Percentiles rank a stretch among this genome's conserved stretches.
These are phyloP conservation scores for Anoura caudifer DNA, from an alignment of 2,113 vertebrate genomes.

Conservation along the genomic window DNA sequence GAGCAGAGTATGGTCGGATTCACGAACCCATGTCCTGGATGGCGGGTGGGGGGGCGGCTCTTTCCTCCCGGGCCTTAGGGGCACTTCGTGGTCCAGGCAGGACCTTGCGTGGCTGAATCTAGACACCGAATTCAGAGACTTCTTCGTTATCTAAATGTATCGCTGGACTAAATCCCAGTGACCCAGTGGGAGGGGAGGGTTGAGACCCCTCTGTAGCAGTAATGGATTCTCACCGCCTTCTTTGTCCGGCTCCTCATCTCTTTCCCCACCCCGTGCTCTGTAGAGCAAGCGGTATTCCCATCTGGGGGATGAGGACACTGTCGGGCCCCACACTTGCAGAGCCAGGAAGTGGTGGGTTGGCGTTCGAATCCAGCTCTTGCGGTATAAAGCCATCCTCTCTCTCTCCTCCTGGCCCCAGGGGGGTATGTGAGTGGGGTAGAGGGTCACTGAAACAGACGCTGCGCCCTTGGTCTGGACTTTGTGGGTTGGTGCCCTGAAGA, in stretches of 20 bases:
- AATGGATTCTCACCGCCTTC: neutral
- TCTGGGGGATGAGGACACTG: neutral
- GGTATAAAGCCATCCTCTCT: neutral
- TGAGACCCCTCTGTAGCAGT: neutral
- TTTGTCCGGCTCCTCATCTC: neutral
- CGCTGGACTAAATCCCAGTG: fast-evolving
- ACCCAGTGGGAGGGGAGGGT: no score
- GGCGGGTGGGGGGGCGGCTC: no score
- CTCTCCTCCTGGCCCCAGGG: neutral
- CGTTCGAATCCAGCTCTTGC: neutral
- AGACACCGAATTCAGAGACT: neutral
- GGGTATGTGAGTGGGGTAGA: fast-evolving
- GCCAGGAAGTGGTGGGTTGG: no score
- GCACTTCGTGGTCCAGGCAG: neutral
- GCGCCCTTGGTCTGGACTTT: neutral
- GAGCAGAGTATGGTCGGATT: fast-evolving
- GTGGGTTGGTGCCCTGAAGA: neutral
- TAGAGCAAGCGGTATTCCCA: fast-evolving
- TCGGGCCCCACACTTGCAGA: neutral
- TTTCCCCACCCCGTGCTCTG: neutral
- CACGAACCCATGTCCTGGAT: no score
- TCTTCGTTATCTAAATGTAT: neutral
- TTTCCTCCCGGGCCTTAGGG: neutral
- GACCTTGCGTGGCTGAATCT: neutral
- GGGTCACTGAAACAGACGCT: neutral